Base-by-base conservation (phyloP, 2,113 vertebrate genomes). In the Podilymbus podiceps region DNA sequence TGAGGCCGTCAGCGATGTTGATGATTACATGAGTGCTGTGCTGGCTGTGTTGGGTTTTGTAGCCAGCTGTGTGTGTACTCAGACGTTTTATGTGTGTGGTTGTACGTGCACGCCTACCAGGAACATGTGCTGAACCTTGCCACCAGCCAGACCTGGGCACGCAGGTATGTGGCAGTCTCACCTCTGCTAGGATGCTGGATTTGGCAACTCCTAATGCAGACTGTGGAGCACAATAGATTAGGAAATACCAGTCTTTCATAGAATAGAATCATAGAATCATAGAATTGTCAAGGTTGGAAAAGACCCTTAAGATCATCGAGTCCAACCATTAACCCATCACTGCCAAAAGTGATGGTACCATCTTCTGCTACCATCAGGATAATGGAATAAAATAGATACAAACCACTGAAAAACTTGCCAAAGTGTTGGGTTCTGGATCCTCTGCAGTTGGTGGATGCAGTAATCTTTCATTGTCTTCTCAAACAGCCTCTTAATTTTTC, bases 381-480 rank as follows among this genome's bases (percentile, higher is more conserved):
- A 90, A 76, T 27, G 33, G 82, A 91, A 80, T 67, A 38, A 68
- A 55, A 38, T 9, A 62, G 88, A 75, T 80, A 98, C 98, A 40
- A 97, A 99, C 99, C 99, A 99, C 50, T 99, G 97, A 94, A 98
- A 99, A 69, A 98, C 40, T 68, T 95, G 97, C 98, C 98, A 98
- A 84, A 99, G 98, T 13, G 97, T 93, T 3, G 95, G 96, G 66
- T 99, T 99, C 96, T 98, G 98, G 90, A 99, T 98, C 95, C 98
- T 99, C 85, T 98, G 96, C 68, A 99, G 97, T 59, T 80, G 98
- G 67, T 84, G 85, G 59, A 99, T 98, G 88, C 12, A 97, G 46
- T 93, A 97, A 21, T 24, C 40, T 49, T 97, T 96, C 98, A 99
- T 98, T 1, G 99, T 99, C 47, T 86, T 59, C 77, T 90, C 90